Evolutionary conservation across 2,113 vertebrate species (phyloP).

Genomic region (Tetrax tetrax): DNA sequence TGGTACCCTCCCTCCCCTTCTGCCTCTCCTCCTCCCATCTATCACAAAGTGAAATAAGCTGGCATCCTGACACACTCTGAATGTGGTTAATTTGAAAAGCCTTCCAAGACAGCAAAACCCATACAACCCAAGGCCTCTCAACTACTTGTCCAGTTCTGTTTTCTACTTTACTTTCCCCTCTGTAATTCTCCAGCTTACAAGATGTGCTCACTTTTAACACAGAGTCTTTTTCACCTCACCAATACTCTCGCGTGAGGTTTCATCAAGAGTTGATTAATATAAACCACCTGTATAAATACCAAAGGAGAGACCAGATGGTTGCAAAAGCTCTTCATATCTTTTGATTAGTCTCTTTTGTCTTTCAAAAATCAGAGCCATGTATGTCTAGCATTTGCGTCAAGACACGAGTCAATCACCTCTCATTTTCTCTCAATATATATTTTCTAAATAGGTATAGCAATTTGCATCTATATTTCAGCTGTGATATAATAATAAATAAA

Average conservation of each 20-base stretch:
- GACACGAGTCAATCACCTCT: neutral
- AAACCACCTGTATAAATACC: neutral
- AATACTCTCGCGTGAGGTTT: neutral
- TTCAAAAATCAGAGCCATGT: neutral
- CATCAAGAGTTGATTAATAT: neutral
- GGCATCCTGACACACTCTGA: neutral
- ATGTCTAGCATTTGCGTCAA: rapidly evolving
- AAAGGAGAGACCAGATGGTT: neutral
- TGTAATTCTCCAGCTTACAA: neutral
- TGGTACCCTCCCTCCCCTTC: neutral
- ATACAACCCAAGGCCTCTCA: neutral
- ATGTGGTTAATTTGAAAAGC: neutral
- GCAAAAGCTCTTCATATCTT: neutral
- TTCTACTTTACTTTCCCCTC: neutral
- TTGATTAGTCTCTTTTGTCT: neutral
- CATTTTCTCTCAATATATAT: neutral
- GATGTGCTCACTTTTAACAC: neutral
- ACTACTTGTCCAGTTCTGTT: neutral
- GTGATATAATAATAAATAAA: neutral
- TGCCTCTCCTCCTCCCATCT: neutral
- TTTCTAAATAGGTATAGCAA: neutral
- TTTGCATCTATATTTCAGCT: neutral
- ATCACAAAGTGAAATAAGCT: neutral
- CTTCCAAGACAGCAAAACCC: neutral
- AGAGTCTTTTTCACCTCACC: neutral